Conservation (phyloP, 2,797 vertebrate genomes). For the Thaleichthys pacificus region DNA sequence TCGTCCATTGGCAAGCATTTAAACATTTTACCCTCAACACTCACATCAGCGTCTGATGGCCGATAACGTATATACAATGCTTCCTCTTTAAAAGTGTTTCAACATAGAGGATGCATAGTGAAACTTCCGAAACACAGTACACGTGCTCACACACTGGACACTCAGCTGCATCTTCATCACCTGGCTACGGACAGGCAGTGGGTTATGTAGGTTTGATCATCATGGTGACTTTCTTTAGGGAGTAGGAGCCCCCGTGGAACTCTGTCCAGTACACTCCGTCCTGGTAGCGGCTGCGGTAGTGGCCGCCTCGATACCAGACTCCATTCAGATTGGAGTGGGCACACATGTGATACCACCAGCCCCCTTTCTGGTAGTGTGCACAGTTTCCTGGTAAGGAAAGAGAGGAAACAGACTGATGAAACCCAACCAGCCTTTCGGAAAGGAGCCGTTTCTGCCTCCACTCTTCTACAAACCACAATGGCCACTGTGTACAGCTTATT, state of each 20-base stretch:
- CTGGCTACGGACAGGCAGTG: not conserved
- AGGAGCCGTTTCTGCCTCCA: too few species aligned
- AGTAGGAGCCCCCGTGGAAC: constrained; percentile 89
- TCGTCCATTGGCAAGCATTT: not conserved
- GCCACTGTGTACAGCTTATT: too few species aligned
- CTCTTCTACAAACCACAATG: too few species aligned
- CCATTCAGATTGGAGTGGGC: constrained; percentile 93
- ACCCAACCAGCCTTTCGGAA: too few species aligned
- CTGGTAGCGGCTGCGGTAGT: constrained; percentile 89
- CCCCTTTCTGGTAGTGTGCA: constrained; percentile 90
- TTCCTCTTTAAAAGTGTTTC: not conserved
- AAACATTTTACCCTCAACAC: not conserved
- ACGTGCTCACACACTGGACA: too few species aligned
- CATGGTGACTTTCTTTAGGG: constrained; percentile 85
- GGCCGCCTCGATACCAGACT: constrained; percentile 88
- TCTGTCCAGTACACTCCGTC: constrained; percentile 92
- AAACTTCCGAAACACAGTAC: not conserved
- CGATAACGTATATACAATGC: not conserved
- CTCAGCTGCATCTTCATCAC: not conserved
- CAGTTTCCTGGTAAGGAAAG: constrained; percentile 80
- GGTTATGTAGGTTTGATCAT: constrained; percentile 78
- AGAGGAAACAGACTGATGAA: constrained; percentile 11
- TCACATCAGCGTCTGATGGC: not conserved
- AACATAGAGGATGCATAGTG: not conserved
- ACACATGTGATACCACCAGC: constrained; percentile 95